Percentiles rank a stretch among this genome's conserved stretches.
Evolutionary conservation across 2,888 invertebrate genomes (phyloP).

Genomic region (Calameuta filiformis): DNA sequence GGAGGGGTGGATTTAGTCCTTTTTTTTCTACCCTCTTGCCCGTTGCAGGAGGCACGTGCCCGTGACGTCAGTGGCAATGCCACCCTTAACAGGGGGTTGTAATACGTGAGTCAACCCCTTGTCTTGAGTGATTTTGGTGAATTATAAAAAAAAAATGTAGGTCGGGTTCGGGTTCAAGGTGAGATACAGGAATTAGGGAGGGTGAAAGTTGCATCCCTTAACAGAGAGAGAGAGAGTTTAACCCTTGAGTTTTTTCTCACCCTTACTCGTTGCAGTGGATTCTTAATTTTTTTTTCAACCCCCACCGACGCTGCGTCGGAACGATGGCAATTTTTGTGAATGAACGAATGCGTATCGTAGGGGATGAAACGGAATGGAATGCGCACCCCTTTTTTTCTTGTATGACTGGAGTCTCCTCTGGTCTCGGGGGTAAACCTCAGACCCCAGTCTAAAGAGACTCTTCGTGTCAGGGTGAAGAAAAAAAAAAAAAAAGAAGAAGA

Average conservation of each 20-base stretch:
- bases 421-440: neutral
- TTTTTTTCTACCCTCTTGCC: neutral
- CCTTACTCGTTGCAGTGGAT: neutral
- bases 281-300: neutral
- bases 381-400: conserved; percentile 42
- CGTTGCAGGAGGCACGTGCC: neutral
- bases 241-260: neutral
- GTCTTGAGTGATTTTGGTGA: neutral
- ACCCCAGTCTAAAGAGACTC: conserved; percentile 32
- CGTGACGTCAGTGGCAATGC: neutral
- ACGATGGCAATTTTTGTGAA: conserved; percentile 48
- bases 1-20: neutral
- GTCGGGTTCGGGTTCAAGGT: neutral
- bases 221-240: neutral
- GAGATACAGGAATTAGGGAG: neutral
- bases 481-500: neutral
- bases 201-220: neutral
- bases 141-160: neutral
- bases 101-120: neutral
- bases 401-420: neutral
- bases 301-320: neutral
- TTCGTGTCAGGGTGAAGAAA: conserved; percentile 3
- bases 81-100: neutral
- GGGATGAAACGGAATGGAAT: conserved; percentile 35
- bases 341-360: conserved; percentile 44